A percentile compares a stretch with the other conserved stretches of the same genome.
phyloP scores from a whole-genome alignment of 2,888 invertebrate genomes.

The Leptura quadrifasciata region DNA sequence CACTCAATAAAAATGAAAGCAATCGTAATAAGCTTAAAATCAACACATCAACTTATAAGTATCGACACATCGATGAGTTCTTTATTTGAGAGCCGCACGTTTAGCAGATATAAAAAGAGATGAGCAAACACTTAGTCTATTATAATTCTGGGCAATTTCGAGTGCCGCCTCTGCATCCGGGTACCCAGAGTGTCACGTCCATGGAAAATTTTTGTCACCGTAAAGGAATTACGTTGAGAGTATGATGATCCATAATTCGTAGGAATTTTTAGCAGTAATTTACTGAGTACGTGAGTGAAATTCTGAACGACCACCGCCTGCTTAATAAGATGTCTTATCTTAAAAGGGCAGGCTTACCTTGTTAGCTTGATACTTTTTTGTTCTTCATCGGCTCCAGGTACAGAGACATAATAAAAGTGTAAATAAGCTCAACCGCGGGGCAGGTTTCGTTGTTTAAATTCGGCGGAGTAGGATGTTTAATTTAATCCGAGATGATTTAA shows the following conservation, averaged over 20 bases:
- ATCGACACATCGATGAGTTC: neutral
- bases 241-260: slow-evolving; percentile 29
- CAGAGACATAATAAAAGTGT: neutral
- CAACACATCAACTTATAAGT: no score
- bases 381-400: neutral
- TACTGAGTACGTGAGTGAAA: slow-evolving; percentile 37
- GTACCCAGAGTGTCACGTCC: slow-evolving; percentile 26
- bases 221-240: slow-evolving; percentile 3
- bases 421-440: neutral
- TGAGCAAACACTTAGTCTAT: neutral
- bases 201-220: slow-evolving; percentile 33
- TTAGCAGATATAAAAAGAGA: neutral
- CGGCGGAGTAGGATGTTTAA: no score
- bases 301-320: slow-evolving; percentile 20
- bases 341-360: slow-evolving; percentile 41
- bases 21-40: no score
- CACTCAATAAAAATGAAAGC: no score
- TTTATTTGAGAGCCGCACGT: neutral
- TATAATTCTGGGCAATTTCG: neutral
- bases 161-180: slow-evolving; percentile 27
- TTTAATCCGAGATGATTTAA: no score
- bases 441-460: no score
- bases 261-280: slow-evolving; percentile 24
- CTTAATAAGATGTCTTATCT: slow-evolving; percentile 44
- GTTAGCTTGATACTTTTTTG: slow-evolving; percentile 35